Conservation (phyloP, 2,113 vertebrate genomes). For the Albula glossodonta region DNA sequence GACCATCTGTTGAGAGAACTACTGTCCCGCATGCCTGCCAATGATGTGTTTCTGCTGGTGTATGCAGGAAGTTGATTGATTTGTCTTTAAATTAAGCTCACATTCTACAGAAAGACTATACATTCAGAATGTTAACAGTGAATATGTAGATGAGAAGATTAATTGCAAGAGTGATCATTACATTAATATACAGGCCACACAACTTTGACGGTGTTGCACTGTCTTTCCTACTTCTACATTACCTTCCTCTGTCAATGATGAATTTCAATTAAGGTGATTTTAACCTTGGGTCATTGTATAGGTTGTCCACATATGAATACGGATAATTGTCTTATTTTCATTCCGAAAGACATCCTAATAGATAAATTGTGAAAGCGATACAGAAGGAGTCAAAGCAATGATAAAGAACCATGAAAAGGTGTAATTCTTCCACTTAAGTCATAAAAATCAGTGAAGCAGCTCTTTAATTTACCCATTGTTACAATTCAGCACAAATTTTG, state of each 20-base stretch:
- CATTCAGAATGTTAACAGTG: conserved; percentile 39
- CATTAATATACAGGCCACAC: conserved; percentile 21
- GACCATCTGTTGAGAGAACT: neutral
- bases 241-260: conserved; percentile 27
- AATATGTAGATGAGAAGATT: conserved; percentile 47
- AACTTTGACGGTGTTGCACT: conserved; percentile 10
- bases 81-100: conserved; percentile 25
- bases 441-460: conserved; percentile 67
- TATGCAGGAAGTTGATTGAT: conserved; percentile 41
- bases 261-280: conserved; percentile 29
- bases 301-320: conserved; percentile 46
- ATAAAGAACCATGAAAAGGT: conserved; percentile 61
- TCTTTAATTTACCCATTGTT: conserved; percentile 70
- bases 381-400: conserved; percentile 53
- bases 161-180: conserved; percentile 40
- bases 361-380: conserved; percentile 40
- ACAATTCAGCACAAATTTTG: conserved; percentile 72
- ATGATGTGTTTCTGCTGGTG: conserved; percentile 34
- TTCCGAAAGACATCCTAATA: conserved; percentile 41
- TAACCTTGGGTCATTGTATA: conserved; percentile 38
- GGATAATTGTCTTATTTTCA: conserved; percentile 54
- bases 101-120: conserved; percentile 40
- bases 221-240: conserved; percentile 9
- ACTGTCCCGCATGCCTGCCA: conserved; percentile 12
- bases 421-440: conserved; percentile 65